phyloP scores from a whole-genome alignment of 2,797 vertebrate species.

The Channallabes apus region DNA sequence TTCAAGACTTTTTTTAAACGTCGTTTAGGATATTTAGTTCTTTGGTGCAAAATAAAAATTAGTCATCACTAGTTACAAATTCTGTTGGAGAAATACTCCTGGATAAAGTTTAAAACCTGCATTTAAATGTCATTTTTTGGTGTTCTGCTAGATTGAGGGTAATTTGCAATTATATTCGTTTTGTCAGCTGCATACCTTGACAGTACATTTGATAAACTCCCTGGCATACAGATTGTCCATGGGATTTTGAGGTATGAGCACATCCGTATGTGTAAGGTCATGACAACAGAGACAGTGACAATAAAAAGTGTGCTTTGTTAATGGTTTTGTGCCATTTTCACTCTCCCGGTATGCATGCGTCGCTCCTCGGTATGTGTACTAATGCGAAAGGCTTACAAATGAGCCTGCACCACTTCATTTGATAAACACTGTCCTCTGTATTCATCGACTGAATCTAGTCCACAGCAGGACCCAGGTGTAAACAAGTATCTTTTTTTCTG shows the following conservation, averaged over 20 bases:
- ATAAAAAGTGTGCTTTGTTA: constrained; percentile 38
- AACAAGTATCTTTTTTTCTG: constrained; percentile 31
- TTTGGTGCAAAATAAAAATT: not conserved
- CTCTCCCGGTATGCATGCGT: constrained; percentile 23
- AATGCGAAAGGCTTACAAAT: constrained; percentile 55
- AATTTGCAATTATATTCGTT: not conserved
- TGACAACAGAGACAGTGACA: constrained; percentile 22
- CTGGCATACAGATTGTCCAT: constrained; percentile 31
- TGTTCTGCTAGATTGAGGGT: not conserved
- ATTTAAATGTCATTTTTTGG: not conserved
- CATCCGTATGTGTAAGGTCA: constrained; percentile 20
- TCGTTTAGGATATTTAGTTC: not conserved
- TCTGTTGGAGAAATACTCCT: not conserved
- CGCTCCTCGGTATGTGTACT: constrained; percentile 50
- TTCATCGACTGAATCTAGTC: constrained; percentile 28
- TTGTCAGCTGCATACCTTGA: constrained; percentile 8
- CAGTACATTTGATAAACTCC: constrained; percentile 31
- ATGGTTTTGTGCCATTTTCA: constrained; percentile 38
- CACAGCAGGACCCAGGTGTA: constrained; percentile 40
- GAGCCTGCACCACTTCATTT: constrained; percentile 26
- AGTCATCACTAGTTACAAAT: not conserved
- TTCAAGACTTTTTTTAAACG: not conserved
- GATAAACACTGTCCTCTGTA: constrained; percentile 40
- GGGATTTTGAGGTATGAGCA: constrained; percentile 21
- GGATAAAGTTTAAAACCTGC: not conserved